phyloP scores from a whole-genome alignment of 2,888 invertebrate species.

The Diplolepis rosae region DNA sequence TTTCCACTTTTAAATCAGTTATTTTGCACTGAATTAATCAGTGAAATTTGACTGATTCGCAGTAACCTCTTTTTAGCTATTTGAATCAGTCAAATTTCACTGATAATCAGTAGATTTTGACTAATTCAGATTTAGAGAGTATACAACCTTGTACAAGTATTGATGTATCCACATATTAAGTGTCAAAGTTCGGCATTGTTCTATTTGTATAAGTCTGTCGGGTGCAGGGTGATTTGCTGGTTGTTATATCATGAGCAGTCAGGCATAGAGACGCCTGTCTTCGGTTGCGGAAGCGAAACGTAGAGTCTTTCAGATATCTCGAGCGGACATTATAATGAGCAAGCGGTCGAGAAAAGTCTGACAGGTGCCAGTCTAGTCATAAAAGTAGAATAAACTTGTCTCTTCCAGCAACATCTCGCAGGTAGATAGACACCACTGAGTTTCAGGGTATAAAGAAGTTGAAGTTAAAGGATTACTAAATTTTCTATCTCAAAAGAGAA shows the following conservation, averaged over 20 bases:
- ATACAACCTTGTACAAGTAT: slow-evolving; percentile 24
- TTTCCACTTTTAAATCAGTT: too few species aligned
- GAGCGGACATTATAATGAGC: background rate
- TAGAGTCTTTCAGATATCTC: slow-evolving; percentile 2
- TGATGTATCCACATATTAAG: slow-evolving; percentile 13
- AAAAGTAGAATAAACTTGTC: slow-evolving; percentile 14
- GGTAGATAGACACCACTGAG: background rate
- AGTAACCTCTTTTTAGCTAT: too few species aligned
- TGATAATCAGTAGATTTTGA: too few species aligned
- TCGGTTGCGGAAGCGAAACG: background rate
- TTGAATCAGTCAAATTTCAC: too few species aligned
- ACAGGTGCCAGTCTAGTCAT: slow-evolving; percentile 17
- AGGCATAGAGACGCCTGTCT: background rate
- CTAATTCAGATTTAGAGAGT: too few species aligned
- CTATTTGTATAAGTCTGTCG: slow-evolving; percentile 24
- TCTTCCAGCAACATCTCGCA: background rate
- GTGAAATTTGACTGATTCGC: too few species aligned
- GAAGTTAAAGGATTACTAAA: background rate
- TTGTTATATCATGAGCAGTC: background rate
- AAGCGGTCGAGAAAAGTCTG: slow-evolving; percentile 11
- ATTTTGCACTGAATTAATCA: too few species aligned
- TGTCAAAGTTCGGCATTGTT: slow-evolving; percentile 5
- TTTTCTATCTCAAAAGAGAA: background rate
- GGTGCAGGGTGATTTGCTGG: slow-evolving; percentile 2
- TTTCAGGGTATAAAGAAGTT: background rate